A percentile compares a stretch with the other conserved stretches of the same genome.
Evolutionary conservation across 2,888 invertebrate species (phyloP).

Genomic region (Tuberolachnus salignus): DNA sequence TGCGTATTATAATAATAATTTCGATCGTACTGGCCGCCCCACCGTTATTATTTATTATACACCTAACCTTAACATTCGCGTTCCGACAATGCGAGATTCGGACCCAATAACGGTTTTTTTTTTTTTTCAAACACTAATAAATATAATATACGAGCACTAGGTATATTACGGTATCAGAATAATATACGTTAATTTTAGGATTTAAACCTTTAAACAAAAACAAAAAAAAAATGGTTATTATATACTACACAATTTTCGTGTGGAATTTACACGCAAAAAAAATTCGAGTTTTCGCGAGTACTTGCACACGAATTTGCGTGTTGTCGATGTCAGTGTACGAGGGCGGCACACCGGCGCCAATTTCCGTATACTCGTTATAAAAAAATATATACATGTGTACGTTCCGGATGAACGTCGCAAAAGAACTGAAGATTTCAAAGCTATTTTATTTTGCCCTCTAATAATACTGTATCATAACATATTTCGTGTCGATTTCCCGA

Average conservation of each 20-base stretch:
- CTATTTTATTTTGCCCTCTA: too few species aligned
- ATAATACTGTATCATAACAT: too few species aligned
- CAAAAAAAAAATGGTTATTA: too few species aligned
- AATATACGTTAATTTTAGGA: neutral
- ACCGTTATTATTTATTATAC: neutral
- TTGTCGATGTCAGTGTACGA: neutral
- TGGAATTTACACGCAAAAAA: neutral
- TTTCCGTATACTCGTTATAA: too few species aligned
- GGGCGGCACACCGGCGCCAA: neutral
- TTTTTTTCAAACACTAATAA: neutral
- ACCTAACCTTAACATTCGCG: neutral
- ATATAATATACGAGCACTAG: neutral
- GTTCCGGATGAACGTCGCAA: too few species aligned
- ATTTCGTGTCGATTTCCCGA: too few species aligned
- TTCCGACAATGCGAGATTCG: neutral
- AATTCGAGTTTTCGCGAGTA: neutral
- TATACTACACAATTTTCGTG: too few species aligned
- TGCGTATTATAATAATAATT: constrained; percentile 1
- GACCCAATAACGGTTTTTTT: neutral
- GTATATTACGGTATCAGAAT: neutral
- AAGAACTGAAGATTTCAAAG: too few species aligned
- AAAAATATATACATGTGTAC: too few species aligned
- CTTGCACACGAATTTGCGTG: too few species aligned
- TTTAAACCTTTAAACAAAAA: neutral
- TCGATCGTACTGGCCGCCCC: neutral